Evolutionary conservation across 2,888 invertebrate species (phyloP).

Genomic region (Plebejus anna): DNA sequence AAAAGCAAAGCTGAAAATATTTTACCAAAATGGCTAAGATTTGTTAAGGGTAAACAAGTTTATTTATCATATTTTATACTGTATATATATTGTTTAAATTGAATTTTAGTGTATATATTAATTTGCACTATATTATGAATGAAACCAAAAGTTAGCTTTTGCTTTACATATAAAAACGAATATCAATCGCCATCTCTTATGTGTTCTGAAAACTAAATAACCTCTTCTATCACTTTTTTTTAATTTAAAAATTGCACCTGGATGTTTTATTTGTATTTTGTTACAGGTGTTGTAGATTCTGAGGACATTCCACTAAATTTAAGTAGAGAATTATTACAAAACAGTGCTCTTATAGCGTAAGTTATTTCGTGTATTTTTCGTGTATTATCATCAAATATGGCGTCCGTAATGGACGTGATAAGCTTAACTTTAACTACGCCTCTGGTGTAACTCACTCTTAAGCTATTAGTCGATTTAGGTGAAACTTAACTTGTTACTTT

Average conservation of each 20-base stretch:
- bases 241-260: not conserved
- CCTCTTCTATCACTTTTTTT: not conserved
- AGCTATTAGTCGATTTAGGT: not conserved
- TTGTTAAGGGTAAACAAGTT: conserved; percentile 87
- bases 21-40: conserved; percentile 96
- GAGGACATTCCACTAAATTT: conserved; percentile 99
- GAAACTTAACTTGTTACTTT: not conserved
- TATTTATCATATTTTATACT: not conserved
- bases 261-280: not conserved
- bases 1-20: conserved; percentile 94
- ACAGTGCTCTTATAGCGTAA: conserved; percentile 92
- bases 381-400: no score
- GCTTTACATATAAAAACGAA: no score
- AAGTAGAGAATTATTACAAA: conserved; percentile 96
- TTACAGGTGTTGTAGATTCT: conserved; percentile 94
- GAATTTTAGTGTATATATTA: no score
- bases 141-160: no score
- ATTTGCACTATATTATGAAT: no score
- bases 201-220: not conserved
- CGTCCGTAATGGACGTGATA: no score
- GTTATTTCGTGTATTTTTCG: conserved; percentile 40
- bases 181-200: no score
- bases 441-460: no score
- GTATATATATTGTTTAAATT: no score
- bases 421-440: no score